These are phyloP conservation scores for Penaeus vannamei DNA, from an alignment of 1,140 invertebrate genomes.

Conservation along the genomic window DNA sequence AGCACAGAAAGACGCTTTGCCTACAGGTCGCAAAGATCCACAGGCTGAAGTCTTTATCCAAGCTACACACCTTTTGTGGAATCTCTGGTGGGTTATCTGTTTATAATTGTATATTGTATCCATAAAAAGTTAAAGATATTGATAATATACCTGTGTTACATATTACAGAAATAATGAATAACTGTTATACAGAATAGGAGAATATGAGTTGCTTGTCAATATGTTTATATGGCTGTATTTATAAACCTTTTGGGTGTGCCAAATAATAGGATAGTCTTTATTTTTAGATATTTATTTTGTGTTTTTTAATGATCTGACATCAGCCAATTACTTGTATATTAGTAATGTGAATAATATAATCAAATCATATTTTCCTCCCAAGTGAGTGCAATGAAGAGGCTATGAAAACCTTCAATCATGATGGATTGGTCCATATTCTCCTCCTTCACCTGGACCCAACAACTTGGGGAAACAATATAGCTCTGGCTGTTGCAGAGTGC, in stretches of 20 bases:
- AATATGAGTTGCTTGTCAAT: too few relatives aligned
- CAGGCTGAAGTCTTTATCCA: slow-evolving; percentile 80
- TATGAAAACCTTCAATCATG: slow-evolving; percentile 78
- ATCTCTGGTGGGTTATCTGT: slow-evolving; percentile 75
- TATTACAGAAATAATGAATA: background rate
- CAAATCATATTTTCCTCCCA: slow-evolving; percentile 69
- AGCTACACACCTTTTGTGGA: slow-evolving; percentile 79
- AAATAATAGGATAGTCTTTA: too few relatives aligned
- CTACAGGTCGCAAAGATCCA: slow-evolving; percentile 71
- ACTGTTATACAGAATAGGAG: background rate
- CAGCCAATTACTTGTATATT: background rate
- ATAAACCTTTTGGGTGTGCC: too few relatives aligned
- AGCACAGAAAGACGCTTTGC: slow-evolving; percentile 4
- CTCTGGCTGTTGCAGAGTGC: slow-evolving; percentile 75
- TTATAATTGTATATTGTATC: background rate
- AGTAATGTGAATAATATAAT: slow-evolving; percentile 73
- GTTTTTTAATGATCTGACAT: background rate
- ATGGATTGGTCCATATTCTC: slow-evolving; percentile 78
- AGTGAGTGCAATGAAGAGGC: slow-evolving; percentile 77
- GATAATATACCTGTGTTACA: background rate
- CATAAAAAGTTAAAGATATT: background rate
- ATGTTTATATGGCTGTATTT: too few relatives aligned
- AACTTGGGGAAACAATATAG: slow-evolving; percentile 73
- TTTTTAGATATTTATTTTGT: too few relatives aligned
- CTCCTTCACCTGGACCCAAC: slow-evolving; percentile 77